Percentiles rank a stretch among this genome's conserved stretches.
These are phyloP conservation scores for Cygnus buccinator DNA, from an alignment of 2,113 vertebrate species.

Conservation along the genomic window DNA sequence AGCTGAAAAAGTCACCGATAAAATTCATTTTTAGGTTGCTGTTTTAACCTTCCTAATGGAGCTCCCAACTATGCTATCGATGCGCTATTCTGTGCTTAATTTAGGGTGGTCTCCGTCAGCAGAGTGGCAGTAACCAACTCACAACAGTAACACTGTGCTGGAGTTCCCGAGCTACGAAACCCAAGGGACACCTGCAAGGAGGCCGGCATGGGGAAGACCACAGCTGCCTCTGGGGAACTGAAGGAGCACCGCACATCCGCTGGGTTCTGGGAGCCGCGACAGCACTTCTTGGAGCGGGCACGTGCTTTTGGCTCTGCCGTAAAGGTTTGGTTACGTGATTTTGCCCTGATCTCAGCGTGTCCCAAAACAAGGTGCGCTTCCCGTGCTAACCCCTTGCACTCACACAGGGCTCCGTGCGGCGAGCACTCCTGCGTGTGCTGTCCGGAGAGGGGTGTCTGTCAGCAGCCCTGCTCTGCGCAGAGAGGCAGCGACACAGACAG, in stretches of 20 bases:
- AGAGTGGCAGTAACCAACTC: background rate
- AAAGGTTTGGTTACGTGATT: background rate
- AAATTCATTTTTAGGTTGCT: fast-evolving
- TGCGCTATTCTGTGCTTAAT: fast-evolving
- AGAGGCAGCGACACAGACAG: background rate
- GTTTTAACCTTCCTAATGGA: fast-evolving
- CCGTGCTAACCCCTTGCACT: fast-evolving
- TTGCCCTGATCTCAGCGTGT: fast-evolving
- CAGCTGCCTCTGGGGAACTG: background rate
- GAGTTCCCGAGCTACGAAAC: background rate
- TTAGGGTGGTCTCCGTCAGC: background rate
- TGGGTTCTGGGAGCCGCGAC: background rate
- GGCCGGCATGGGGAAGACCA: fast-evolving
- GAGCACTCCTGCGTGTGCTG: background rate
- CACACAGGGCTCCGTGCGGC: fast-evolving
- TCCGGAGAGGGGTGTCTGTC: fast-evolving
- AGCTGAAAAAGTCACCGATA: fast-evolving
- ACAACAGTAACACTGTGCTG: background rate
- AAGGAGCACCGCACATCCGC: background rate
- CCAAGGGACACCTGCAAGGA: background rate
- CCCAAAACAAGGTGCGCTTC: fast-evolving
- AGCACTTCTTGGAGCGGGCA: fast-evolving
- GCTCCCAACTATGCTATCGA: fast-evolving
- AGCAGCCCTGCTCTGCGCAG: background rate
- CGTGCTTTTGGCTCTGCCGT: background rate